phyloP scores from a whole-genome alignment of 2,113 vertebrate genomes.

The Muntiacus reevesi region DNA sequence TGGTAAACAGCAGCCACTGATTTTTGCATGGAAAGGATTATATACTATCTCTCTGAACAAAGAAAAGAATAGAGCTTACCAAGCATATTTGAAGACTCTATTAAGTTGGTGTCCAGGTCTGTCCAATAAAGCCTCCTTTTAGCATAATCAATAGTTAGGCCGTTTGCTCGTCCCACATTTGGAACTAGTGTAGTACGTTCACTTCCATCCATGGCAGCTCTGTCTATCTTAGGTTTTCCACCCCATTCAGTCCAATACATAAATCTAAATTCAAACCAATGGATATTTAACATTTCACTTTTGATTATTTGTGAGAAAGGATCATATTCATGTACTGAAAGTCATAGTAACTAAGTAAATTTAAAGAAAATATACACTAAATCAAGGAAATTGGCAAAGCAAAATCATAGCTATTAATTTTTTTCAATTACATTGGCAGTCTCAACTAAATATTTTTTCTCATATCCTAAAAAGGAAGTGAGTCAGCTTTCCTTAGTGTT shows the following conservation, averaged over 20 bases:
- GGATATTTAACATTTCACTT: slow-evolving; percentile 40
- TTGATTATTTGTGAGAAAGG: not conserved
- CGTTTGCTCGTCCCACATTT: slow-evolving; percentile 94
- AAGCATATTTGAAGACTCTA: slow-evolving; percentile 97
- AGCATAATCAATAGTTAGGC: slow-evolving; percentile 95
- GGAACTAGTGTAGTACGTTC: slow-evolving; percentile 92
- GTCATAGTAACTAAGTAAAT: not conserved
- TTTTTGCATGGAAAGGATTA: slow-evolving; percentile 30
- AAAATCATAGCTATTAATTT: slow-evolving; percentile 34
- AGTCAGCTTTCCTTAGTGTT: slow-evolving; percentile 66
- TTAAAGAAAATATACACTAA: not conserved
- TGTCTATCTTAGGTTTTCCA: slow-evolving; percentile 95
- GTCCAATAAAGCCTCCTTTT: slow-evolving; percentile 97
- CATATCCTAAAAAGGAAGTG: slow-evolving; percentile 38
- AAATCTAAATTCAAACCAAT: slow-evolving; percentile 81
- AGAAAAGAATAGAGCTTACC: slow-evolving; percentile 78
- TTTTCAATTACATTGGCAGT: slow-evolving; percentile 43
- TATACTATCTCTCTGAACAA: not conserved
- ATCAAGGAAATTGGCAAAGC: slow-evolving; percentile 29
- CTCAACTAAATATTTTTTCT: slow-evolving; percentile 36
- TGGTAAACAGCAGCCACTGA: not conserved
- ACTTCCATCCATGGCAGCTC: slow-evolving; percentile 95
- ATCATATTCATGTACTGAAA: not conserved
- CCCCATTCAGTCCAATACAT: slow-evolving; percentile 99
- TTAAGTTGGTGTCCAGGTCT: slow-evolving; percentile 95